phyloP scores from a whole-genome alignment of 2,113 vertebrate species.

The Zingel zingel region DNA sequence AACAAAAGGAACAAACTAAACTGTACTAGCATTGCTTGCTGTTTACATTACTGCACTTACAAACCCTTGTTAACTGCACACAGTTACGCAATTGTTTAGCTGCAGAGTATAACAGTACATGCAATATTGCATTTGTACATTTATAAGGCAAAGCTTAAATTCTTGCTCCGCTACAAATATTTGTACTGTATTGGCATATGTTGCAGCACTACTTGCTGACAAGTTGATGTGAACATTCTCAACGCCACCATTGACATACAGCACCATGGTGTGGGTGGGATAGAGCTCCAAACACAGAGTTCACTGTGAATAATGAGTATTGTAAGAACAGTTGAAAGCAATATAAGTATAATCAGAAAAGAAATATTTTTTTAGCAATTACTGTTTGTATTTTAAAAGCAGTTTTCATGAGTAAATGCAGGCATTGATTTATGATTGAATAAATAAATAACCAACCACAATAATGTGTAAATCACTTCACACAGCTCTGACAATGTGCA shows the following conservation, averaged over 20 bases:
- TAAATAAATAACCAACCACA: neutral
- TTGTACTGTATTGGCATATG: neutral
- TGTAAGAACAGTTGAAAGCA: conserved; percentile 4
- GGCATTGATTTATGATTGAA: neutral
- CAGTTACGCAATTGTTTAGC: neutral
- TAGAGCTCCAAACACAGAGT: conserved; percentile 10
- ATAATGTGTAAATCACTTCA: conserved; percentile 4
- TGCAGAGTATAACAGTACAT: neutral
- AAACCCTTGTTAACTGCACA: neutral
- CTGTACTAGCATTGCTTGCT: neutral
- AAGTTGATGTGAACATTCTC: conserved; percentile 6
- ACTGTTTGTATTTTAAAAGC: neutral
- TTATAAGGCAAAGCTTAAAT: neutral
- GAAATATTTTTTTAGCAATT: neutral
- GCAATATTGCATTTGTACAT: neutral
- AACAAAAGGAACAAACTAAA: neutral
- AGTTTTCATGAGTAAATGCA: neutral
- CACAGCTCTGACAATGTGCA: conserved; percentile 32
- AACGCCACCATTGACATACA: neutral
- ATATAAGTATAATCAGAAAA: neutral
- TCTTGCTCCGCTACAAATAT: conserved; percentile 10
- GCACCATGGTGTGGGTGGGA: conserved; percentile 12
- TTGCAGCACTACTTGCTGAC: conserved; percentile 22
- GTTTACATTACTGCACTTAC: neutral
- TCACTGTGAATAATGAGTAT: conserved; percentile 8